These are phyloP conservation scores for Hepsetus odoe DNA, from an alignment of 2,113 vertebrate species.

Conservation along the genomic window DNA sequence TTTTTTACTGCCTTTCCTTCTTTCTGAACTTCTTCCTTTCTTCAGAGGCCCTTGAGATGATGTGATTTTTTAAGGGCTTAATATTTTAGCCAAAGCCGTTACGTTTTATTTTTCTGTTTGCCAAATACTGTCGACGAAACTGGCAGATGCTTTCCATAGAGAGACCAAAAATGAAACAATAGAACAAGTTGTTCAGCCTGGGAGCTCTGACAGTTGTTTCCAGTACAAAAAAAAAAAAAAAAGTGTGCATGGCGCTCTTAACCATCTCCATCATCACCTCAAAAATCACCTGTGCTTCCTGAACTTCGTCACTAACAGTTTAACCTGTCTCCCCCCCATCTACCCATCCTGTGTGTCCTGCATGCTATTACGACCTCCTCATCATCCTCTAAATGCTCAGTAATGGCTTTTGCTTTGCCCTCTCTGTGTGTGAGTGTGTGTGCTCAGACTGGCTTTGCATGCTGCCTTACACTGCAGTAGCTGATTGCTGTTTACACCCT, in stretches of 20 bases:
- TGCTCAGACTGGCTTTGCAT: slow-evolving; percentile 63
- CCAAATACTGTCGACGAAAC: slow-evolving; percentile 69
- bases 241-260: slow-evolving; percentile 81
- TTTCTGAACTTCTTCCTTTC: slow-evolving; percentile 43
- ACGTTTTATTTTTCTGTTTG: slow-evolving; percentile 50
- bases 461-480: slow-evolving; percentile 45
- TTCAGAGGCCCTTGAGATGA: slow-evolving; percentile 64
- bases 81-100: slow-evolving; percentile 47
- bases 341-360: slow-evolving; percentile 11
- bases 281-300: background rate
- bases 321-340: background rate
- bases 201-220: slow-evolving; percentile 68
- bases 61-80: slow-evolving; percentile 68
- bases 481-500: slow-evolving; percentile 24
- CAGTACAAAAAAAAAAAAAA: slow-evolving; percentile 70
- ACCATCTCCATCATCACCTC: slow-evolving; percentile 49
- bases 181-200: slow-evolving; percentile 24
- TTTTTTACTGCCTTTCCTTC: slow-evolving; percentile 32
- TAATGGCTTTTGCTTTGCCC: slow-evolving; percentile 40
- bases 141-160: slow-evolving; percentile 70
- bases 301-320: slow-evolving; percentile 37
- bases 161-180: slow-evolving; percentile 13
- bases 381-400: background rate
- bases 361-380: background rate
- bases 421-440: slow-evolving; percentile 25